These are phyloP conservation scores for Bombus consobrinus DNA, from an alignment of 1,140 invertebrate genomes.

Conservation along the genomic window DNA sequence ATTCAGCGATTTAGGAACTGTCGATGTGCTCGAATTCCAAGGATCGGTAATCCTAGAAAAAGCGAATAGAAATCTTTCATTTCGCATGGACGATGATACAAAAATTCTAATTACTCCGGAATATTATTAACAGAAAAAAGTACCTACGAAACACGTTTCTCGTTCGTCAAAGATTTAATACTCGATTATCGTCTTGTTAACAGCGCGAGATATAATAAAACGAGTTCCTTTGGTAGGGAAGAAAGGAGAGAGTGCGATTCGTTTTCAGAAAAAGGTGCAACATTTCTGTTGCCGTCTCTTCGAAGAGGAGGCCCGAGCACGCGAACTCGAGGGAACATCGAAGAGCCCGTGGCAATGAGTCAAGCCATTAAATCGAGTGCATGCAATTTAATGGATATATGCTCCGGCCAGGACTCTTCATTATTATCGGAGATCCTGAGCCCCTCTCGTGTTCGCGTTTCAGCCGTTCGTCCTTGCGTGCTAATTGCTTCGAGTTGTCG, in stretches of 20 bases:
- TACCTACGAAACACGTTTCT: background rate
- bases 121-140: background rate
- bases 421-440: constrained; percentile 36
- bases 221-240: background rate
- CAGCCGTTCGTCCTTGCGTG: constrained; percentile 33
- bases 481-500: constrained; percentile 26
- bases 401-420: constrained; percentile 26
- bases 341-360: too few species aligned
- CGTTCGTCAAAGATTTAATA: background rate
- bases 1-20: too few species aligned
- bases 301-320: constrained; percentile 26
- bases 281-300: background rate
- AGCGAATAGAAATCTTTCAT: background rate
- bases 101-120: background rate
- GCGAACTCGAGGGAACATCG: constrained; percentile 14
- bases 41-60: background rate
- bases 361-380: constrained; percentile 52
- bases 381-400: constrained; percentile 54
- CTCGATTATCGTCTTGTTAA: background rate
- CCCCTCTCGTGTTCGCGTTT: constrained; percentile 22
- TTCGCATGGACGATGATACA: background rate
- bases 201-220: too few species aligned
- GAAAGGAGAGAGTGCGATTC: background rate
- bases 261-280: constrained; percentile 4
- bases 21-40: constrained; percentile 35